These are phyloP conservation scores for Drosophila ananassae DNA, from an alignment of 1,140 invertebrate genomes.

Conservation along the genomic window DNA sequence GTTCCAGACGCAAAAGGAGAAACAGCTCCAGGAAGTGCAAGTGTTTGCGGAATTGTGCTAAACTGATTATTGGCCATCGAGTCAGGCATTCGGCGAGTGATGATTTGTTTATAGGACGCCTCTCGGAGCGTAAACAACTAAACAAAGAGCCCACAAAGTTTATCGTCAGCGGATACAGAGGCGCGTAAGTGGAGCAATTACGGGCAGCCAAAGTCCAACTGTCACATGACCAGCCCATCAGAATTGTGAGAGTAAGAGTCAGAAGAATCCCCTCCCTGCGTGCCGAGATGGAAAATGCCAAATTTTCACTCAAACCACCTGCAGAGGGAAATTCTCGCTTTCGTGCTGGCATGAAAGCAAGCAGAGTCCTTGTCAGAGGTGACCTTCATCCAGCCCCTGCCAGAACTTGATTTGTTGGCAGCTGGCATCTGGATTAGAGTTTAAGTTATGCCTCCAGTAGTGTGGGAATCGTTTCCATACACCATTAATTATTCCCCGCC, in stretches of 20 bases:
- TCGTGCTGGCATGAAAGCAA: not conserved
- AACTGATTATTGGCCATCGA: slow-evolving; percentile 19
- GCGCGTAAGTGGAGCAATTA: slow-evolving; percentile 39
- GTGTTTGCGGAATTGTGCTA: slow-evolving; percentile 1
- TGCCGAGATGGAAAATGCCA: not conserved
- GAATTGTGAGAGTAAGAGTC: slow-evolving; percentile 2
- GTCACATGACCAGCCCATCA: slow-evolving; percentile 24
- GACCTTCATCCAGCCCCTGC: not conserved
- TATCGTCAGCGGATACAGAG: slow-evolving; percentile 10
- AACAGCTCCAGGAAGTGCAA: slow-evolving; percentile 28
- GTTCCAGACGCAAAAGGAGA: slow-evolving; percentile 2
- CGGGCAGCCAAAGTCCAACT: slow-evolving; percentile 20
- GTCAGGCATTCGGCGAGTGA: not conserved
- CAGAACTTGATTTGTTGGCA: not conserved
- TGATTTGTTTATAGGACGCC: slow-evolving; percentile 26
- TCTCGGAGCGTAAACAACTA: slow-evolving; percentile 8
- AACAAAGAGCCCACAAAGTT: slow-evolving; percentile 18
- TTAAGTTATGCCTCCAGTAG: not conserved
- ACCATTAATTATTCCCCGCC: not conserved
- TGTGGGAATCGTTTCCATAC: not conserved
- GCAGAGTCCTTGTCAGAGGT: not conserved
- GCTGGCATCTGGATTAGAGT: not conserved
- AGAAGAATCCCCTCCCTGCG: too few relatives aligned
- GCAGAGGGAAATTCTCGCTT: not conserved
- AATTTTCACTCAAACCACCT: not conserved